phyloP scores from a whole-genome alignment of 1,140 invertebrate species.

The Brachionus rotundiformis region DNA sequence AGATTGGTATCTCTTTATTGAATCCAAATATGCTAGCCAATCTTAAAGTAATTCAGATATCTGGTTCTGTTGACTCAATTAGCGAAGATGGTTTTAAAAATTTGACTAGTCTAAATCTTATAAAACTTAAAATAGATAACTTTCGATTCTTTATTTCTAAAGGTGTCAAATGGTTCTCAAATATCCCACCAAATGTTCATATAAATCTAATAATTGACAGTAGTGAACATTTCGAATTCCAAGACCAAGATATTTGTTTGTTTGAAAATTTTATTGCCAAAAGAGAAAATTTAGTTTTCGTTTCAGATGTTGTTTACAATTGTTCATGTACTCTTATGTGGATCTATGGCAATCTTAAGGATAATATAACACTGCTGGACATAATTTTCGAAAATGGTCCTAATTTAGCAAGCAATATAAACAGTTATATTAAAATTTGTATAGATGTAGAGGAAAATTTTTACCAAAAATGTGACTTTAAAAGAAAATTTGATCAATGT shows the following conservation, averaged over 20 bases:
- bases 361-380: background rate
- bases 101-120: background rate
- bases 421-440: background rate
- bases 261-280: background rate
- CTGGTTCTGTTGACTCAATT: background rate
- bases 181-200: background rate
- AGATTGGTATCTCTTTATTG: background rate
- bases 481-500: background rate
- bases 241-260: background rate
- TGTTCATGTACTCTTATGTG: background rate
- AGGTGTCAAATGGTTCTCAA: background rate
- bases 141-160: background rate
- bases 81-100: background rate
- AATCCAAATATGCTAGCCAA: background rate
- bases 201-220: background rate
- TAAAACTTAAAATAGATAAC: background rate
- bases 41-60: background rate
- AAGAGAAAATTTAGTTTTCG: background rate
- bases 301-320: background rate
- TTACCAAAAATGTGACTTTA: background rate
- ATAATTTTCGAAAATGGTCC: background rate
- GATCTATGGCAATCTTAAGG: background rate
- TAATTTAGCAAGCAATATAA: background rate
- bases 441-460: background rate
- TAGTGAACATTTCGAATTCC: background rate